Evolutionary conservation across 2,888 invertebrate genomes (phyloP).

Genomic region (Calameuta pallipes): DNA sequence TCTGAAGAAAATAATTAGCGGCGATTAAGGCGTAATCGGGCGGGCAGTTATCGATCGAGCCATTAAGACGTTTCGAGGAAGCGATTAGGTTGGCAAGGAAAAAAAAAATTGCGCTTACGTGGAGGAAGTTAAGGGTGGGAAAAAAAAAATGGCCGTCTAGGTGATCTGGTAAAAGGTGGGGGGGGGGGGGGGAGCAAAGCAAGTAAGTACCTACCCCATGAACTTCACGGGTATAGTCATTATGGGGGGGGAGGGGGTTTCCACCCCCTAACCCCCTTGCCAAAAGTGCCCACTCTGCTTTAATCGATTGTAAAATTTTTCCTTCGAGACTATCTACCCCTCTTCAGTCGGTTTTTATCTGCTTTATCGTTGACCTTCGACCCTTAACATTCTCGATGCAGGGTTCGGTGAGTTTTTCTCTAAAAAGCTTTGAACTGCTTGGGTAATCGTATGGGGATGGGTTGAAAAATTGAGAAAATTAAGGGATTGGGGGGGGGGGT

Average conservation of each 20-base stretch:
- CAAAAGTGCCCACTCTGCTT: slow-evolving; percentile 17
- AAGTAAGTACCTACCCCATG: slow-evolving; percentile 22
- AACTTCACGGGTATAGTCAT: slow-evolving; percentile 29
- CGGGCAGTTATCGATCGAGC: too few relatives aligned
- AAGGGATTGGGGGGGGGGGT: not conserved
- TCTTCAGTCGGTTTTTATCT: slow-evolving; percentile 12
- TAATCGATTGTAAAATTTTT: slow-evolving; percentile 36
- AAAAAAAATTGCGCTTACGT: slow-evolving; percentile 26
- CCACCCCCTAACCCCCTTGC: not conserved
- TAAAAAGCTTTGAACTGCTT: too few relatives aligned
- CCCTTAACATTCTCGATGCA: too few relatives aligned
- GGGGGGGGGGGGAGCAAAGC: too few relatives aligned
- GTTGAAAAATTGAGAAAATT: not conserved
- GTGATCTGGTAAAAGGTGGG: slow-evolving; percentile 14
- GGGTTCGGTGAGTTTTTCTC: too few relatives aligned
- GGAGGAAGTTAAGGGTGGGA: slow-evolving; percentile 14
- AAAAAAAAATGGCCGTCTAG: slow-evolving; percentile 23
- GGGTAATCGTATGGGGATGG: too few relatives aligned
- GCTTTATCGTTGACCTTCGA: too few relatives aligned
- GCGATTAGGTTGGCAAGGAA: too few relatives aligned
- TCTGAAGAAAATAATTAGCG: too few relatives aligned
- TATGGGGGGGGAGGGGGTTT: slow-evolving; percentile 3
- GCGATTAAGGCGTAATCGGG: too few relatives aligned
- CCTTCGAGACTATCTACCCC: slow-evolving; percentile 10
- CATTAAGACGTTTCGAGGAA: too few relatives aligned